Evolutionary conservation across 2,888 invertebrate genomes (phyloP), one percentile per base, ranked within the genome.

Genomic region (Synergus gifuensis): DNA sequence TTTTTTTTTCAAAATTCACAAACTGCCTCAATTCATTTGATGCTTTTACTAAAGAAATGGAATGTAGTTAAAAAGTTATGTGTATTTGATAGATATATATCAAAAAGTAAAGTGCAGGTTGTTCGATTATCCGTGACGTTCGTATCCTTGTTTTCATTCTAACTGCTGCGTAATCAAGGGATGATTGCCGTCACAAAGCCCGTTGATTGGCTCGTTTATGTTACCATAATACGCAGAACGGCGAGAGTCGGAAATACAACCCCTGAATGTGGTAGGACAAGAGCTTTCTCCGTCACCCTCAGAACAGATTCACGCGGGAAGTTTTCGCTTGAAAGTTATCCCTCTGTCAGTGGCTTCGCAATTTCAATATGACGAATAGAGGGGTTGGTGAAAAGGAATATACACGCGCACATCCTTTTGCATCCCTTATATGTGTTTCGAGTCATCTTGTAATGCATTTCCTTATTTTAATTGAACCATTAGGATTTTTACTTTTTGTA

Each of bases 201-300:
- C 78, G 83, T 86, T 91, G 91, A 91, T 91, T 91, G 91, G 89
- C 88, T 90, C 89, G 88, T 87, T 91, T 90, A 89, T 88, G 85
- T 84, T 82, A 83, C 84, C 84, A 83, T 86, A 86, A 88, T 85
- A 81, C 81, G 69, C 79, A 81, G 82, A 78, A 60, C 81, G 78
- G 66, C 66, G 76, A 67, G 63, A 62, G 60, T 83, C 62, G 63
- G 46, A 81, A 64, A 76, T 60, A 22, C 80, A 79, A 42, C 66
- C 77, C 79, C 79, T 76, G 73, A 58, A 79, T 81, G 67, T 66
- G 76, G 60, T 22, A 79, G 64, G 73, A 62, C 60, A 49, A 67
- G 76, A 49, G 64, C 67, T 28, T 67, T 76, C 76, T 63, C 46
- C 46, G 73, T 66, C 78, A n/a, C 76, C 81, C 80, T 81, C 81